Evolutionary conservation across 2,113 vertebrate species (phyloP), one percentile per base, ranked within the genome.

Genomic region (Sigmodon hispidus): DNA sequence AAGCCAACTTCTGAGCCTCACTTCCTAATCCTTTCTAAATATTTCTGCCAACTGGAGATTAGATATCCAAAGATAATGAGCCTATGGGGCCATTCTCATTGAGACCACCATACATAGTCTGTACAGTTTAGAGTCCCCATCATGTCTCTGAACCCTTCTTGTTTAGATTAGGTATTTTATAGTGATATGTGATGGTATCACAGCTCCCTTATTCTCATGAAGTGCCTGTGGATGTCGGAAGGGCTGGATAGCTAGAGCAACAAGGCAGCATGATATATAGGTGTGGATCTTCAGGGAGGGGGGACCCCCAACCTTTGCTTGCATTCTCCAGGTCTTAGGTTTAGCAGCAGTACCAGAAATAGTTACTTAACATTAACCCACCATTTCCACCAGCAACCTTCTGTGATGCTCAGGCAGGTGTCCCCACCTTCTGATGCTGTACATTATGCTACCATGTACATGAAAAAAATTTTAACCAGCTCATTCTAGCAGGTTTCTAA

Each of bases 161-260:
- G 48, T 90, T 89, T n/a, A 94, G 92, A 92, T 34, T n/a, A 75
- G 43, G 11, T 84, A 29, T 89, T 96, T 93, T 79, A 55, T 83
- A 77, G 72, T 79, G 57, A 2, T 17, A 15, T 77, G 45, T 63
- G 65, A 72, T 81, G 43, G 67, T 89, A 1, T 90, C n/a, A 85
- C 34, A 70, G 59, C 65, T 76, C 67, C 86, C 72, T 61, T 93
- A 63, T 10, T 87, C 76, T 83, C 22, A 22, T 86, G 55, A 55
- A 69, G 67, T 31, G 36, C 87, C 63, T 13, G 1, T 1, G 0
- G 59, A 55, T 36, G 63, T 67, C 65, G 80, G 92, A 16, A 2
- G 65, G 43, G 57, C 34, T 92, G 55, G 70, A 43, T 31, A 70
- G 63, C 63, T 34, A 15, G 45, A 40, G 43, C 57, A 86, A 63